These are phyloP conservation scores for Exocentrus adspersus DNA, from an alignment of 2,888 invertebrate species.

Conservation along the genomic window DNA sequence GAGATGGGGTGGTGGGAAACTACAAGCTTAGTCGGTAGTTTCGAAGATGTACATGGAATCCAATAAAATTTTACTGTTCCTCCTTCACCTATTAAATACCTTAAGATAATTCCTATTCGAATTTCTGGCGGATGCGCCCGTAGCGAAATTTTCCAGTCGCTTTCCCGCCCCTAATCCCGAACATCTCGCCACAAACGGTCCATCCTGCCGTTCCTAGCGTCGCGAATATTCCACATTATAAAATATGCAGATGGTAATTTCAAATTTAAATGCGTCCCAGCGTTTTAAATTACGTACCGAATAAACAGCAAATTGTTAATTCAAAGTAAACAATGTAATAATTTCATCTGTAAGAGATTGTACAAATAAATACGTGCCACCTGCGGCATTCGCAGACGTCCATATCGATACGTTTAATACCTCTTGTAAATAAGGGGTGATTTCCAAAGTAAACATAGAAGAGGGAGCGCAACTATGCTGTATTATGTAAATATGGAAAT, in stretches of 20 bases:
- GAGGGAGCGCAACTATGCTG: background rate
- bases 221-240: background rate
- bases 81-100: too few relatives aligned
- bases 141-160: background rate
- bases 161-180: background rate
- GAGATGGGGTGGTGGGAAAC: too few relatives aligned
- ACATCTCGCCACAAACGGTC: background rate
- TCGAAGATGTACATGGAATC: too few relatives aligned
- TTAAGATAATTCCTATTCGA: too few relatives aligned
- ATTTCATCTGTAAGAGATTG: conserved; percentile 5
- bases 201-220: too few relatives aligned
- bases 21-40: too few relatives aligned
- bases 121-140: background rate
- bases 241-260: conserved; percentile 7
- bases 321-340: conserved; percentile 12
- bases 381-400: background rate
- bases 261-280: background rate
- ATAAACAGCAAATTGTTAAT: conserved; percentile 4
- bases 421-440: background rate
- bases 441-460: background rate
- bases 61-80: too few relatives aligned
- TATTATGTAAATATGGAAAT: too few relatives aligned
- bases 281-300: background rate
- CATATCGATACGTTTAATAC: background rate
- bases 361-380: background rate